Base-by-base conservation (phyloP, 92 coral and sea anemone species). In the Porites divaricata region DNA sequence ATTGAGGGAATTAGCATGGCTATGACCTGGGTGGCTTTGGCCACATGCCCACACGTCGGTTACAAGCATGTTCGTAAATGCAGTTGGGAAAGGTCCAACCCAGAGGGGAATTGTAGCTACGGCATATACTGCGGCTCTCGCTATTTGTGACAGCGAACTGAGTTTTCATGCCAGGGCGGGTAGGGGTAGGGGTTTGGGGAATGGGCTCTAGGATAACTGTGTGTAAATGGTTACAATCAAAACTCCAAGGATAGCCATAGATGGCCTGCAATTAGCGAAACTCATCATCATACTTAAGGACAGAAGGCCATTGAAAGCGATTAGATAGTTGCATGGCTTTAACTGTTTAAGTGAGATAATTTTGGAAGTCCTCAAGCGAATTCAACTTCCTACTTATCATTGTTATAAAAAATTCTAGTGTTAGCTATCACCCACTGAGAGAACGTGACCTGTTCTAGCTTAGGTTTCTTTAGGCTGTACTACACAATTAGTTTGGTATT, bases 391-490 rank as follows among this genome's bases (percentile, higher is more conserved):
- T 10, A 28, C 76, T 15, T 14, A 13, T n/a, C 17, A 70, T 22
- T 23, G 21, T 41, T 69, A 53, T 54, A 35, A 53, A 81, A 70
- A 28, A 81, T 81, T 12, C 79, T 48, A 0, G 80, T 81, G 68
- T 71, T 81, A 22, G 53, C 50, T 49, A 81, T 80, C 66, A 81
- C 80, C 70, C 86, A 81, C 45, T 81, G 80, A 22, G 20, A 20
- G 2, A 81, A 16, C 4, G 86, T 81, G 17, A 70, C 67, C 13
- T 16, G 17, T 54, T 70, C 86, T 71, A 71, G 35, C 19, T 81
- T 81, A 8, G 81, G 81, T 80, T 9, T 81, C n/a, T 71, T 70
- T 51, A 80, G 65, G 64, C 86, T 70, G n/a, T 81, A 70, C 8
- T 64, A 26, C 9, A 81, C 79, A 8, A 81, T 61, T 16, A 70